A percentile compares a stretch with the other conserved stretches of the same genome.
Evolutionary conservation across 2,113 vertebrate genomes (phyloP).

Genomic region (Meleagris gallopavo): DNA sequence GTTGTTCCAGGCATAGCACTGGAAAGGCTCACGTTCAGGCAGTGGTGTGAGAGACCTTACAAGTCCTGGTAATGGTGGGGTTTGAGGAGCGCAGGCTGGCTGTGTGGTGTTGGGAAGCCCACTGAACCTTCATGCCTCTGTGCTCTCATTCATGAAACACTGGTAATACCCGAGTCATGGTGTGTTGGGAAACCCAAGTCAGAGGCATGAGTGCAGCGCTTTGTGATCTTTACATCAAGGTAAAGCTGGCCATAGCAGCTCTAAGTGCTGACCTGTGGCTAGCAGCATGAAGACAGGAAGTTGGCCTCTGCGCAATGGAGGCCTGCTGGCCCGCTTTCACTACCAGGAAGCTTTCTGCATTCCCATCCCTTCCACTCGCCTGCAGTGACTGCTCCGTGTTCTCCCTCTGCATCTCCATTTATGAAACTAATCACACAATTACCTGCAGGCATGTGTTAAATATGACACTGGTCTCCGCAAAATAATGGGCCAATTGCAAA

Average conservation of each 20-base stretch:
- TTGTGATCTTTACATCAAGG: background rate
- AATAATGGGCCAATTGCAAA: slow-evolving; percentile 72
- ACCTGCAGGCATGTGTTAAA: slow-evolving; percentile 75
- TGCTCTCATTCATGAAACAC: background rate
- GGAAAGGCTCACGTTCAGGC: fast-evolving
- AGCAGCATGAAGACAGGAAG: fast-evolving
- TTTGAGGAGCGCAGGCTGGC: fast-evolving
- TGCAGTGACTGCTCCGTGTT: background rate
- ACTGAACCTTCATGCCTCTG: background rate
- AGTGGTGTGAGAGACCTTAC: background rate
- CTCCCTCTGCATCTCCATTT: slow-evolving; percentile 61
- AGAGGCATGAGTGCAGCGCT: background rate
- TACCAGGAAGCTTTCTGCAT: fast-evolving
- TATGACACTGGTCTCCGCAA: slow-evolving; percentile 71
- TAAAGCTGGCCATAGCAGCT: fast-evolving
- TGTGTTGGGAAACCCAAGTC: background rate
- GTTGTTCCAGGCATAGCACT: fast-evolving
- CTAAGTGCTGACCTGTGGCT: background rate
- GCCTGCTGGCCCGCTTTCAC: background rate
- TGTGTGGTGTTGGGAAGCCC: background rate
- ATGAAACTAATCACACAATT: slow-evolving; percentile 78
- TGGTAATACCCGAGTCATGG: background rate
- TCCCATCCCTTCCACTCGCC: background rate
- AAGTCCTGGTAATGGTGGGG: fast-evolving
- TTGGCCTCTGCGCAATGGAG: background rate